These are phyloP conservation scores for Dipus sagitta DNA, from an alignment of 2,797 vertebrate species.

Conservation along the genomic window DNA sequence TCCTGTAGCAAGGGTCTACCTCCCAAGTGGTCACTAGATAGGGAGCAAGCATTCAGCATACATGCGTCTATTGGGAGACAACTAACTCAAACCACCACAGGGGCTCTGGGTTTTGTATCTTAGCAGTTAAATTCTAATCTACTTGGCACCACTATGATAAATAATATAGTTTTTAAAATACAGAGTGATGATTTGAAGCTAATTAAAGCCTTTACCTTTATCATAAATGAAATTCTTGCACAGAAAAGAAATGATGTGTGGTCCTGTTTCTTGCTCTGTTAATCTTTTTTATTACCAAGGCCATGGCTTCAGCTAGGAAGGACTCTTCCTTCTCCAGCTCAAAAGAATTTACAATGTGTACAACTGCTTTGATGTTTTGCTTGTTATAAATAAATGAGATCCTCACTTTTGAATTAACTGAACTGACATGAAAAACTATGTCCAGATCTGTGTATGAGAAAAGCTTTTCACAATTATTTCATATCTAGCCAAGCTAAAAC, in stretches of 20 bases:
- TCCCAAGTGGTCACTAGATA: too few relatives aligned
- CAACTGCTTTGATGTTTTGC: neutral
- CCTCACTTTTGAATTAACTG: slow-evolving; percentile 25
- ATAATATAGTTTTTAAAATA: neutral
- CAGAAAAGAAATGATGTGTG: neutral
- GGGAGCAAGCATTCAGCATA: too few relatives aligned
- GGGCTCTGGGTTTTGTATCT: neutral
- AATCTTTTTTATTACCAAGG: neutral
- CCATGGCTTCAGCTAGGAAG: neutral
- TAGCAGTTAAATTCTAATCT: neutral
- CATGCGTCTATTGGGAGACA: too few relatives aligned
- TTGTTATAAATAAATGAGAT: slow-evolving; percentile 11
- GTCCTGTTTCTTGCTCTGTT: neutral
- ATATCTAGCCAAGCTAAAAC: neutral
- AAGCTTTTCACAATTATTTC: neutral
- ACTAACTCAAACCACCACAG: too few relatives aligned
- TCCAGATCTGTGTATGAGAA: neutral
- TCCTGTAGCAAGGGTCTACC: too few relatives aligned
- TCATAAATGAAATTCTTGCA: neutral
- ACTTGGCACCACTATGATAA: neutral
- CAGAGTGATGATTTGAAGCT: neutral
- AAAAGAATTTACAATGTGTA: neutral
- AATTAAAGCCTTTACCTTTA: neutral
- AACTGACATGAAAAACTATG: neutral
- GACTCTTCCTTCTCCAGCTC: neutral